A percentile compares a stretch with the other conserved stretches of the same genome.
These are phyloP conservation scores for Bradypus variegatus DNA, from an alignment of 2,797 vertebrate genomes.

Conservation along the genomic window DNA sequence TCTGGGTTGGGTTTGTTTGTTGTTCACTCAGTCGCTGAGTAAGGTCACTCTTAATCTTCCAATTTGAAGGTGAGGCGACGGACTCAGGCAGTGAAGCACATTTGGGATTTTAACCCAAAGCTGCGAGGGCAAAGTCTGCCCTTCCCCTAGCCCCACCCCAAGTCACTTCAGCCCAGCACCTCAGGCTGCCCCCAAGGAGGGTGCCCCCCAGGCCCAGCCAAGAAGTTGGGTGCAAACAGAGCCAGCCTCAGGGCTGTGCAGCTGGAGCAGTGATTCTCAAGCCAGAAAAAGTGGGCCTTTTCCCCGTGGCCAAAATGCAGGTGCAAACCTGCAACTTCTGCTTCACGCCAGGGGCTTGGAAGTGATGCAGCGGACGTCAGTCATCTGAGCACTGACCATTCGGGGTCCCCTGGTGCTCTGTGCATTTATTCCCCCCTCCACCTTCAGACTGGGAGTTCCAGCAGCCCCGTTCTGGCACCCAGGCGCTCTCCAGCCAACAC, in stretches of 20 bases:
- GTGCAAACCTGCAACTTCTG: neutral
- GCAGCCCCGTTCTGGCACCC: rapidly evolving
- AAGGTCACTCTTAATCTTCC: neutral
- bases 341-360: rapidly evolving
- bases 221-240: neutral
- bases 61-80: neutral
- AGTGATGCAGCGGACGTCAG: rapidly evolving
- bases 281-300: neutral
- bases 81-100: neutral
- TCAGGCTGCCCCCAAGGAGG: neutral
- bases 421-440: neutral
- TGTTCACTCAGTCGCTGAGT: rapidly evolving
- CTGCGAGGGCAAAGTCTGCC: rapidly evolving
- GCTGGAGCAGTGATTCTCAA: neutral
- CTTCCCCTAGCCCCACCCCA: no score
- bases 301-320: rapidly evolving
- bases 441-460: neutral
- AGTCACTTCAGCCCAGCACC: rapidly evolving
- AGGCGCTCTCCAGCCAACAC: neutral
- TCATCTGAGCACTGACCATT: rapidly evolving
- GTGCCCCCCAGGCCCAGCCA: rapidly evolving
- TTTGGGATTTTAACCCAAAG: neutral
- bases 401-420: neutral
- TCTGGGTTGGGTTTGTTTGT: neutral
- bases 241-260: neutral